phyloP scores from a whole-genome alignment of 1,140 invertebrate species.

The Drosophila mojavensis region DNA sequence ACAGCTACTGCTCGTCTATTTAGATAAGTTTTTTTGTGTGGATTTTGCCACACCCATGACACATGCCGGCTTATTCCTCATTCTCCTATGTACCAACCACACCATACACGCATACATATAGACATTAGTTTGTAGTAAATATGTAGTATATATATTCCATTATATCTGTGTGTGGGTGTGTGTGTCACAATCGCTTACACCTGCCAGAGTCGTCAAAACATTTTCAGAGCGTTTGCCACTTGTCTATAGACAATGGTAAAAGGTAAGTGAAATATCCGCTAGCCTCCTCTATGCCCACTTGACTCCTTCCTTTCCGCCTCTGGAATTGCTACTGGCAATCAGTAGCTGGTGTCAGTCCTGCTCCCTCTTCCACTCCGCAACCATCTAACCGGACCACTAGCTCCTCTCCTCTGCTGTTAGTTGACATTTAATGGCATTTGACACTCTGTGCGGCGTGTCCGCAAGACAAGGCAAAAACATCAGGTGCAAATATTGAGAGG shows the following conservation, averaged over 20 bases:
- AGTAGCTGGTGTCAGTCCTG: conserved; percentile 43
- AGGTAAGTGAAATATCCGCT: conserved; percentile 70
- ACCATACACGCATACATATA: background rate
- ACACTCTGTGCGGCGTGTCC: conserved; percentile 59
- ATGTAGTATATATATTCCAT: conserved; percentile 9
- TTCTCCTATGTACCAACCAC: background rate
- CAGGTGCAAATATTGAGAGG: conserved; percentile 50
- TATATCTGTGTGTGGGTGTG: background rate
- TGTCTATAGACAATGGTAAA: conserved; percentile 50
- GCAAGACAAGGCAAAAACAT: conserved; percentile 58
- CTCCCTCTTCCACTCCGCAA: background rate
- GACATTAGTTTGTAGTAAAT: conserved; percentile 1
- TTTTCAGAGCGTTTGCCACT: conserved; percentile 66
- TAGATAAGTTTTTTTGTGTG: conserved; percentile 43
- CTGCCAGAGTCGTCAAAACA: conserved; percentile 62
- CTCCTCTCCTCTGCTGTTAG: conserved; percentile 54
- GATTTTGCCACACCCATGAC: conserved; percentile 39
- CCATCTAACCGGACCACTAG: conserved; percentile 49
- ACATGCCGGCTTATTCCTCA: conserved; percentile 38
- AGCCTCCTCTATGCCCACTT: background rate
- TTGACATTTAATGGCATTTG: conserved; percentile 78
- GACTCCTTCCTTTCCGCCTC: background rate
- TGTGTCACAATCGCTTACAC: conserved; percentile 59
- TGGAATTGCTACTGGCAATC: conserved; percentile 53
- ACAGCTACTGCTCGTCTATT: conserved; percentile 41